Percentiles rank a stretch among this genome's conserved stretches.
Conservation (phyloP, 1,140 invertebrate genomes). For the Neomicropteryx cornuta region DNA sequence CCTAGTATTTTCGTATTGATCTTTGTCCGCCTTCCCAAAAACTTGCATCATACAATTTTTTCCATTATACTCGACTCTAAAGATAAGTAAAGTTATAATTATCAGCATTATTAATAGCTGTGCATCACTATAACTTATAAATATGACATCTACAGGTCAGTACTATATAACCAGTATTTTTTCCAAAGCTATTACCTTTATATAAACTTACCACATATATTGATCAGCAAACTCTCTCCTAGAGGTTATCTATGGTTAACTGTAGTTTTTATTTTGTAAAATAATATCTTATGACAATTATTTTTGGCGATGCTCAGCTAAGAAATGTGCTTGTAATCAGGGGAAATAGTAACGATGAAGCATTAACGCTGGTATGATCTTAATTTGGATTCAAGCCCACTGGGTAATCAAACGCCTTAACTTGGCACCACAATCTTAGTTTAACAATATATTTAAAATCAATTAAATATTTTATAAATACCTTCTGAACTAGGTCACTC, state of each 20-base stretch:
- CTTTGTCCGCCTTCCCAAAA: slow-evolving; percentile 49
- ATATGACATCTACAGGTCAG: neutral
- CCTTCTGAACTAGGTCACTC: neutral
- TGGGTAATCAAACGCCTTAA: too few species aligned
- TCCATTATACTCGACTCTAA: slow-evolving; percentile 41
- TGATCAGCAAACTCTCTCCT: neutral
- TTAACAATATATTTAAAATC: neutral
- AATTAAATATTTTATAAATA: neutral
- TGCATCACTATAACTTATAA: neutral
- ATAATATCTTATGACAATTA: too few species aligned
- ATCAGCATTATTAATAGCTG: neutral
- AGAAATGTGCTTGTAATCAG: too few species aligned
- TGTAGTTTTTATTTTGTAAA: too few species aligned
- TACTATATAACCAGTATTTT: neutral
- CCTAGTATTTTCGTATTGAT: slow-evolving; percentile 52
- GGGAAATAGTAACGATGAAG: too few species aligned
- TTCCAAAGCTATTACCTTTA: neutral
- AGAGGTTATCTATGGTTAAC: neutral
- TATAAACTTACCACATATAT: neutral
- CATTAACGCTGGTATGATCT: too few species aligned
- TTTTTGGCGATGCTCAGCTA: too few species aligned
- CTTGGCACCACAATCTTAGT: too few species aligned
- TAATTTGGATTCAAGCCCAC: too few species aligned
- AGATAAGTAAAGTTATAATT: slow-evolving; percentile 9
- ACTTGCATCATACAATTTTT: slow-evolving; percentile 46